These are phyloP conservation scores for Noctua comes DNA, from an alignment of 2,888 invertebrate species.

Conservation along the genomic window DNA sequence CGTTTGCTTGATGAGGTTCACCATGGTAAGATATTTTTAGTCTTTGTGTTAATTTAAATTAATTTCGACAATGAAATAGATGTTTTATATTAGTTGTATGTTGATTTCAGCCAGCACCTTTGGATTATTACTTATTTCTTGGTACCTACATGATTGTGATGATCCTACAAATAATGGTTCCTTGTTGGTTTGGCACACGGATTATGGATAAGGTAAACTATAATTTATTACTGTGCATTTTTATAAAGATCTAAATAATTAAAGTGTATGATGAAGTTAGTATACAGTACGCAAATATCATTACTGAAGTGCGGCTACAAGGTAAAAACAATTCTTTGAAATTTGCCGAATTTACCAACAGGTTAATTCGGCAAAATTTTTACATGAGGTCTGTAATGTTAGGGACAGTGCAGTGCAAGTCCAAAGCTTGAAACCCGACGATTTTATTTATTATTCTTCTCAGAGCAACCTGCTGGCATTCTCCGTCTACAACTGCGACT, in stretches of 20 bases:
- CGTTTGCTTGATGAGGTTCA: conserved; percentile 80
- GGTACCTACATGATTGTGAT: conserved; percentile 76
- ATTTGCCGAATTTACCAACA: no score
- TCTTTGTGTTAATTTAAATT: no score
- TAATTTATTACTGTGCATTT: neutral
- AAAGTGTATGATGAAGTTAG: neutral
- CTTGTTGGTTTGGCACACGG: conserved; percentile 81
- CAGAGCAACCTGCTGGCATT: conserved; percentile 77
- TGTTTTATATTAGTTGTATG: neutral
- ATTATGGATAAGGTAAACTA: conserved; percentile 77
- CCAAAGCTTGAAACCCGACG: no score
- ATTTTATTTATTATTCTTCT: conserved; percentile 36
- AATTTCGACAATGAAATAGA: neutral
- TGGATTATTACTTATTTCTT: conserved; percentile 78
- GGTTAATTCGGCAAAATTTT: no score
- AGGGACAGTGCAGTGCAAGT: neutral
- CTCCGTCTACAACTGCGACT: conserved; percentile 79
- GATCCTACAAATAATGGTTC: conserved; percentile 78
- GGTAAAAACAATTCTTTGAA: neutral
- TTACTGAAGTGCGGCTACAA: neutral
- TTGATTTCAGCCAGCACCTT: conserved; percentile 75
- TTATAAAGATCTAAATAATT: neutral
- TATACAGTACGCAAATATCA: neutral
- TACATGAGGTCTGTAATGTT: neutral
- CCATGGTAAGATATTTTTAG: conserved; percentile 74